Base-by-base conservation (phyloP, 53 echinoderm and acorn worm species). In the Crossaster papposus region DNA sequence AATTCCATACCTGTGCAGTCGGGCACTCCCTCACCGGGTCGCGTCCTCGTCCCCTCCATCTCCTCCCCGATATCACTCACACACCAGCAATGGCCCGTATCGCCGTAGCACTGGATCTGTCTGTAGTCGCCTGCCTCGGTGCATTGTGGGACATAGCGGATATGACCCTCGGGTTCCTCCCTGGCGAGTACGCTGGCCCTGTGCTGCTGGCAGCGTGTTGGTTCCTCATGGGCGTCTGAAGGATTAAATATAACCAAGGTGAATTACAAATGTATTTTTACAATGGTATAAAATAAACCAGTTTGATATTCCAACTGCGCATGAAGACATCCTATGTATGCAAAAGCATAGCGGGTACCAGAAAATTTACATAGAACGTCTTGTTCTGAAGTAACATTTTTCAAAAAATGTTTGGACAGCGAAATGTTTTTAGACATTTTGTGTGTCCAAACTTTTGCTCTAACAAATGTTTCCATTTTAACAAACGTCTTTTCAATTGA, bases 61-160 rank as follows among this genome's bases (percentile, higher is more conserved):
- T 93, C 93, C 36, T 93, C 92, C 18, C 95, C 95, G 13, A 79
- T 54, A 37, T 90, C 90, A 71, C 92, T 90, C 3, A 92, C 95
- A 80, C 95, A 95, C 95, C 95, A 95, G 83, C 95, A 95, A 65
- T 89, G 92, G 51, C 88, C 93, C 12, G 81, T 83, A 65, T 83
- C 74, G 2, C 92, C 92, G 34, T 90, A 95, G 79, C 95, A 95
- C 85, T 95, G 95, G 30, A 88, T 79, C 64, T 74, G 63, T 33
- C 92, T 62, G 91, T 93, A 95, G 78, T 93, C 95, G 31, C 95
- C 95, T 29, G 80, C 70, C 51, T 81, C 88, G 22, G 88, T 93
- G 81, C 95, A 95, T 33, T 95, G 71, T 10, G 95, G 95, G 5
- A 95, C 91, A 65, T 89, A 95, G 24, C 76, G 91, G 23, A 89